Percentiles rank a stretch among this genome's conserved stretches.
These are phyloP conservation scores for Yponomeuta evonymella DNA, from an alignment of 2,888 invertebrate genomes.

Conservation along the genomic window DNA sequence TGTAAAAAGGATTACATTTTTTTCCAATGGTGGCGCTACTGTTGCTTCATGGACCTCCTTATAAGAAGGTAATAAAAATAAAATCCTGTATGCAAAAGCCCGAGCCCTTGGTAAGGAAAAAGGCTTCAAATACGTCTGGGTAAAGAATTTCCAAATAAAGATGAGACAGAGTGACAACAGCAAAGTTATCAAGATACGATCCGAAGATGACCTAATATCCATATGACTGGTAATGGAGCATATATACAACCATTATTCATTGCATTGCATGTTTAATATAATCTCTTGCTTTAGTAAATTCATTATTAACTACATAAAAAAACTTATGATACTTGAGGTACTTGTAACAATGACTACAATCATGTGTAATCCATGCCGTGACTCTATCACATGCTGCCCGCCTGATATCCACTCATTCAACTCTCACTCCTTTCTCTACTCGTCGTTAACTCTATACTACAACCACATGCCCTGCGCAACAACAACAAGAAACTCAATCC, in stretches of 20 bases:
- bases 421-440: too few relatives aligned
- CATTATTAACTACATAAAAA: too few relatives aligned
- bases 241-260: not conserved
- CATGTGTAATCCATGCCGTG: too few relatives aligned
- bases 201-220: not conserved
- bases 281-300: not conserved
- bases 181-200: not conserved
- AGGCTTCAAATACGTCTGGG: conserved; percentile 16
- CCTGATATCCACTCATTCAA: too few relatives aligned
- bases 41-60: too few relatives aligned
- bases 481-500: not conserved
- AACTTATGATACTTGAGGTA: too few relatives aligned
- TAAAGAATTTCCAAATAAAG: conserved; percentile 11
- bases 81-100: conserved; percentile 15
- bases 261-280: not conserved
- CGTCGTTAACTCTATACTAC: not conserved
- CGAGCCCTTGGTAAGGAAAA: not conserved
- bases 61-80: too few relatives aligned
- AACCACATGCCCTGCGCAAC: not conserved
- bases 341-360: too few relatives aligned
- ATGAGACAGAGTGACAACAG: not conserved
- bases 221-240: not conserved
- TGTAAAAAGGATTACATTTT: too few relatives aligned
- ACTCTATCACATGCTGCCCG: too few relatives aligned
- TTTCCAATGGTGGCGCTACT: too few relatives aligned